A percentile compares a stretch with the other conserved stretches of the same genome.
These are phyloP conservation scores for Drosophila kokeensis DNA, from an alignment of 2,888 invertebrate genomes.

Conservation along the genomic window DNA sequence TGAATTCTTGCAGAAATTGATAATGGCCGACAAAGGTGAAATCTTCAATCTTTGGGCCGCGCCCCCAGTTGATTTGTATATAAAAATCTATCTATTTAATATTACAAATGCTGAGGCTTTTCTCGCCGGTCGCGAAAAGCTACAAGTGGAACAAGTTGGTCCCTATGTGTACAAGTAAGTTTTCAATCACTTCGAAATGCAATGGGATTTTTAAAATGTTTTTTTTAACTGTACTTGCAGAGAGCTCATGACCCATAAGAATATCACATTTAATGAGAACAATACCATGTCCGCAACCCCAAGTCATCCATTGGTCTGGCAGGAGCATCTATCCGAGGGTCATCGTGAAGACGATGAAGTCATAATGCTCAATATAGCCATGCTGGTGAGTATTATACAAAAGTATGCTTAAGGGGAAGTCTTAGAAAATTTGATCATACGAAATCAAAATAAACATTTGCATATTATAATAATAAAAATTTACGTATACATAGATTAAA, in stretches of 20 bases:
- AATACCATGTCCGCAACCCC: slow-evolving; percentile 90
- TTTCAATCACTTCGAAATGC: background rate
- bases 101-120: slow-evolving; percentile 93
- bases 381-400: slow-evolving; percentile 89
- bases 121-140: slow-evolving; percentile 89
- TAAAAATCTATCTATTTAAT: slow-evolving; percentile 92
- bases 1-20: slow-evolving; percentile 88
- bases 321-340: slow-evolving; percentile 91
- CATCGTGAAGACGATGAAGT: slow-evolving; percentile 90
- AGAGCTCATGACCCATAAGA: slow-evolving; percentile 89
- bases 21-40: slow-evolving; percentile 91
- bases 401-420: background rate
- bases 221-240: slow-evolving; percentile 84
- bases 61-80: slow-evolving; percentile 92
- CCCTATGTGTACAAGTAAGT: slow-evolving; percentile 95
- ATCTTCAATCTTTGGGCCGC: slow-evolving; percentile 93
- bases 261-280: slow-evolving; percentile 90
- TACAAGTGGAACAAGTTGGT: slow-evolving; percentile 91
- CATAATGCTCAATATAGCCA: slow-evolving; percentile 92
- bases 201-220: background rate
- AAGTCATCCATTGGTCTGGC: slow-evolving; percentile 90
- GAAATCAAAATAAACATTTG: background rate
- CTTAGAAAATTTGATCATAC: background rate
- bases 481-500: background rate
- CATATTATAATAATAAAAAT: background rate